Conservation (phyloP, 1,140 invertebrate genomes). For the Achatina immaculata region DNA sequence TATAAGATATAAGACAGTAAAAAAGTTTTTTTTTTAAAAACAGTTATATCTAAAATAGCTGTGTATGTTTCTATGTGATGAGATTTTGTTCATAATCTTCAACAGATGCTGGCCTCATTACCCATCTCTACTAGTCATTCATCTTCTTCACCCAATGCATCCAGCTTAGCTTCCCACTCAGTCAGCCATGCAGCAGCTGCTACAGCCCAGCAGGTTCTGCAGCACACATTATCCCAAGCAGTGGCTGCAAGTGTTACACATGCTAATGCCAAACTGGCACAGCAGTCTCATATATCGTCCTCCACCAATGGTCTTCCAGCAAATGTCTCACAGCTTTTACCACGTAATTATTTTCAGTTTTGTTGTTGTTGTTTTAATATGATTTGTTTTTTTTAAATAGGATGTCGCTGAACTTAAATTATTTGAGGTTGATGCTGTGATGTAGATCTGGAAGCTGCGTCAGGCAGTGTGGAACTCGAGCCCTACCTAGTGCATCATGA, state of each 20-base stretch:
- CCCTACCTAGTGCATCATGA: too few relatives aligned
- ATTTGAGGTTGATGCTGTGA: too few relatives aligned
- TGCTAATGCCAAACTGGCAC: constrained; percentile 38
- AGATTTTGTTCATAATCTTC: too few relatives aligned
- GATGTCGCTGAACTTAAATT: too few relatives aligned
- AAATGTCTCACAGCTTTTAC: constrained; percentile 66
- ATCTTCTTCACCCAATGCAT: constrained; percentile 22
- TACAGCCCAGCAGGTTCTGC: constrained; percentile 35
- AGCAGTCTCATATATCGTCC: constrained; percentile 41
- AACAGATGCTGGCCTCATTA: constrained; percentile 42
- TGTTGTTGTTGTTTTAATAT: too few relatives aligned
- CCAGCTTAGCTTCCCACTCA: neutral
- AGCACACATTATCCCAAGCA: constrained; percentile 41
- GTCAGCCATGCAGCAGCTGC: constrained; percentile 27
- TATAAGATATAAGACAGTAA: too few relatives aligned
- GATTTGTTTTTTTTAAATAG: too few relatives aligned
- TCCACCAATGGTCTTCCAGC: constrained; percentile 60
- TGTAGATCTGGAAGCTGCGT: too few relatives aligned
- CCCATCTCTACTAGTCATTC: constrained; percentile 33
- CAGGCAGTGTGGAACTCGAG: too few relatives aligned
- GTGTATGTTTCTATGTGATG: too few relatives aligned
- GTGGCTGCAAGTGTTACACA: constrained; percentile 42
- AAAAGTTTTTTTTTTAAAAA: too few relatives aligned
- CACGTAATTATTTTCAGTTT: constrained; percentile 57
- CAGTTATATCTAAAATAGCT: too few relatives aligned